Percentiles rank a stretch among this genome's conserved stretches.
Conservation (phyloP, 2,888 invertebrate species). For the Opisthograptis luteolata region DNA sequence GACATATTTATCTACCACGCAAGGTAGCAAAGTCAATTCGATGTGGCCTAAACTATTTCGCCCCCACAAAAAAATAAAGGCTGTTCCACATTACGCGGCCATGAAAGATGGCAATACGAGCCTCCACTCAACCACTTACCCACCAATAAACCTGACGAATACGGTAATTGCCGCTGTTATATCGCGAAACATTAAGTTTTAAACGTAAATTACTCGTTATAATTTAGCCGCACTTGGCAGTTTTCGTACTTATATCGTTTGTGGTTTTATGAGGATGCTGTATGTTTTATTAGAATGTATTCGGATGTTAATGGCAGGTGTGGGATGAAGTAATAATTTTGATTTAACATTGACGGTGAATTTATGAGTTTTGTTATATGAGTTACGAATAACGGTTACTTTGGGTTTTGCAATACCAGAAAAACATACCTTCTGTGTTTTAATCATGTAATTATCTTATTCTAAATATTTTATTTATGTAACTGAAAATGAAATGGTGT, state of each 20-base stretch:
- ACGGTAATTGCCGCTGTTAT: conserved; percentile 32
- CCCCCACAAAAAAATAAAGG: conserved; percentile 50
- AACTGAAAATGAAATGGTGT: no score
- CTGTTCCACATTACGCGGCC: conserved; percentile 40
- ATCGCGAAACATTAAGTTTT: conserved; percentile 27
- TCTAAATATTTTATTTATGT: no score
- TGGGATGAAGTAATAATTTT: conserved; percentile 4
- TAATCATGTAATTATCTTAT: no score
- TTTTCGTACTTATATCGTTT: conserved; percentile 9
- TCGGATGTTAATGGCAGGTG: conserved; percentile 14
- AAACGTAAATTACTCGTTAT: conserved; percentile 29
- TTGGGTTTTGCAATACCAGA: no score
- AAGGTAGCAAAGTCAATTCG: conserved; percentile 6
- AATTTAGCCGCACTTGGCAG: conserved; percentile 13
- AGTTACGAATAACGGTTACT: neutral
- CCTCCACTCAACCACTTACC: conserved; percentile 47
- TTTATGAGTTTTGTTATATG: neutral
- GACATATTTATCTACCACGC: neutral
- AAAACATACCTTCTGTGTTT: no score
- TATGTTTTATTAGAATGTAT: conserved; percentile 17
- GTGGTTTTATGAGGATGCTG: conserved; percentile 15
- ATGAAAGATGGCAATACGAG: conserved; percentile 37
- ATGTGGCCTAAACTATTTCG: neutral
- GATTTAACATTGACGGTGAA: conserved; percentile 2
- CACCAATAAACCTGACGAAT: conserved; percentile 45